These are phyloP conservation scores for Actenoides lindsayi DNA, from an alignment of 2,113 vertebrate species.

Conservation along the genomic window DNA sequence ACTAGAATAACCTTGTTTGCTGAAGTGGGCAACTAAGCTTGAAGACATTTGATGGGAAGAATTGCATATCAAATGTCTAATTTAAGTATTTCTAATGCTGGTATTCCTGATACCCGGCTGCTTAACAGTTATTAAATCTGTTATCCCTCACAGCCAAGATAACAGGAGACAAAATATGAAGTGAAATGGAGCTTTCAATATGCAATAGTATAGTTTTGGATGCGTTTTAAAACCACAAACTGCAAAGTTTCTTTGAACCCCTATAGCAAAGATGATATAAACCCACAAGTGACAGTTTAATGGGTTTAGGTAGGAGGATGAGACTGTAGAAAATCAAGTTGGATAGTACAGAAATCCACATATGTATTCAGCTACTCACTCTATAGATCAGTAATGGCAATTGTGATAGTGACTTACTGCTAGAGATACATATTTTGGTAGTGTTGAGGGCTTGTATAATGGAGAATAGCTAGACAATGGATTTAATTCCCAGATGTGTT, in stretches of 20 bases:
- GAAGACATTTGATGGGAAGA: constrained; percentile 38
- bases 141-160: constrained; percentile 15
- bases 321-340: constrained; percentile 43
- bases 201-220: not conserved
- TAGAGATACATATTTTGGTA: constrained; percentile 25
- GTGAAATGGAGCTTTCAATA: constrained; percentile 17
- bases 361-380: constrained; percentile 46
- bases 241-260: constrained; percentile 10
- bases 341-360: constrained; percentile 25
- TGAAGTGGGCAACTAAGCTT: constrained; percentile 58
- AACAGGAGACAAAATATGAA: constrained; percentile 28
- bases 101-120: constrained; percentile 47
- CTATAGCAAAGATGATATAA: constrained; percentile 62
- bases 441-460: not conserved
- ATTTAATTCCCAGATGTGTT: constrained; percentile 22
- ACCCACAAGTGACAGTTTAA: constrained; percentile 43
- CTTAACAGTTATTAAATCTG: constrained; percentile 55
- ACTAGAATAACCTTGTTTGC: constrained; percentile 37
- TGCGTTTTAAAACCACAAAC: constrained; percentile 46
- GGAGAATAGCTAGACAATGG: constrained; percentile 51
- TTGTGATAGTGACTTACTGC: constrained; percentile 36
- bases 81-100: constrained; percentile 66
- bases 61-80: constrained; percentile 58
- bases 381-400: constrained; percentile 49
- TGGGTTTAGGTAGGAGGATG: constrained; percentile 27